A percentile compares a stretch with the other conserved stretches of the same genome.
These are phyloP conservation scores for Acromyrmex echinatior DNA, from an alignment of 1,140 invertebrate genomes.

Conservation along the genomic window DNA sequence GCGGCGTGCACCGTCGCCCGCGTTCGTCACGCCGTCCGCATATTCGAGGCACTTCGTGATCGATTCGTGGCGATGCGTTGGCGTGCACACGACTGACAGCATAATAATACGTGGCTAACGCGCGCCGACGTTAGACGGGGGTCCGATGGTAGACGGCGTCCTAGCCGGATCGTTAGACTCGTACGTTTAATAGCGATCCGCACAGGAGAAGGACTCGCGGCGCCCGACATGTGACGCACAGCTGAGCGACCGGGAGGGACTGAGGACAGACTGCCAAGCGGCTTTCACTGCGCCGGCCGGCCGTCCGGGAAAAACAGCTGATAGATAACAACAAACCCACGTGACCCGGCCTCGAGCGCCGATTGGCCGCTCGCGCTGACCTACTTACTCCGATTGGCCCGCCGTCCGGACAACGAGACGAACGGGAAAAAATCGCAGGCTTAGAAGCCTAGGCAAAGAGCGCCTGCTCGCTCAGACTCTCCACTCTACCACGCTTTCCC, in stretches of 20 bases:
- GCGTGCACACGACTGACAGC: slow-evolving; percentile 72
- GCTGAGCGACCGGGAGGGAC: slow-evolving; percentile 85
- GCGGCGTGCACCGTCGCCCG: slow-evolving; percentile 73
- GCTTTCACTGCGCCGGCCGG: slow-evolving; percentile 82
- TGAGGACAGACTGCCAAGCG: slow-evolving; percentile 76
- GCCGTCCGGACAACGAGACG: slow-evolving; percentile 77
- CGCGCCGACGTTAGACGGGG: slow-evolving; percentile 52
- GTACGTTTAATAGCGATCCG: slow-evolving; percentile 43
- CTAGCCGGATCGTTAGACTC: slow-evolving; percentile 48
- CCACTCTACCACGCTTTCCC: slow-evolving; percentile 52
- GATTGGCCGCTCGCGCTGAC: slow-evolving; percentile 81
- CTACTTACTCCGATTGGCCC: slow-evolving; percentile 81
- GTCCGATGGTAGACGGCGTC: slow-evolving; percentile 46
- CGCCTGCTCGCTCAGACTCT: slow-evolving; percentile 71
- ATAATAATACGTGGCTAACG: slow-evolving; percentile 77
- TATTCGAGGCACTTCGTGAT: slow-evolving; percentile 74
- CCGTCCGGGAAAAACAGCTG: slow-evolving; percentile 87
- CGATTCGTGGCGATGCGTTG: slow-evolving; percentile 67
- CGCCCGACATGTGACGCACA: slow-evolving; percentile 83
- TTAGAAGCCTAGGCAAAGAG: slow-evolving; percentile 75
- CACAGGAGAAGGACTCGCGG: slow-evolving; percentile 63
- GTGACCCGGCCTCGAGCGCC: slow-evolving; percentile 82
- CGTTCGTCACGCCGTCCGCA: slow-evolving; percentile 79
- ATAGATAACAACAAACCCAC: slow-evolving; percentile 89
- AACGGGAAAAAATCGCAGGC: slow-evolving; percentile 81